These are phyloP conservation scores for Vulpes lagopus DNA, from an alignment of 2,113 vertebrate species.

Conservation along the genomic window DNA sequence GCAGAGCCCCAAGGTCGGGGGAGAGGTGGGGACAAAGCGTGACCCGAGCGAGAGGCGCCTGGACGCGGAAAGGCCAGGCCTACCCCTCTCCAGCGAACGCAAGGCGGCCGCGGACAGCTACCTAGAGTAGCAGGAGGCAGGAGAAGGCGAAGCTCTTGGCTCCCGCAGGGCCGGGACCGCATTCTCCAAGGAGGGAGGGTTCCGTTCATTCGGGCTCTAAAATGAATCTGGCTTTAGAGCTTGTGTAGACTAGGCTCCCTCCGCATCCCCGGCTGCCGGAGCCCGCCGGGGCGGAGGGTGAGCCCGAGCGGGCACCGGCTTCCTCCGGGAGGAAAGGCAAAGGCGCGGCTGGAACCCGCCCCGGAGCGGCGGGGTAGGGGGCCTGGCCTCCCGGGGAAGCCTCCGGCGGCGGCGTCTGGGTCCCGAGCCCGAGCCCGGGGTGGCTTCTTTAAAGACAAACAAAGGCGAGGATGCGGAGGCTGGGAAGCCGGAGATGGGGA, in stretches of 20 bases:
- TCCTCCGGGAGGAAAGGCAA: slow-evolving; percentile 26
- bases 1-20: neutral
- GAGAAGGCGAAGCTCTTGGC: neutral
- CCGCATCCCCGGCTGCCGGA: neutral
- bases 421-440: slow-evolving; percentile 24
- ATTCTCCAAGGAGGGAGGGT: neutral
- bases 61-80: neutral
- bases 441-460: slow-evolving; percentile 84
- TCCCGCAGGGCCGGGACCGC: neutral
- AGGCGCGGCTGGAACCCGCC: slow-evolving; percentile 16
- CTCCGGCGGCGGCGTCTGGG: slow-evolving; percentile 68
- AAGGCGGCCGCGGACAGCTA: too few relatives aligned
- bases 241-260: neutral
- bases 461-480: slow-evolving; percentile 86
- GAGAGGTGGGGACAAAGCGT: neutral
- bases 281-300: neutral
- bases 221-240: neutral
- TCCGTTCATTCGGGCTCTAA: neutral
- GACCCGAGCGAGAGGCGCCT: neutral
- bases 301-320: neutral
- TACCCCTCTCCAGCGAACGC: slow-evolving; percentile 75
- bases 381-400: slow-evolving; percentile 44
- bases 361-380: slow-evolving; percentile 37
- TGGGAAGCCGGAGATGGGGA: slow-evolving; percentile 86
- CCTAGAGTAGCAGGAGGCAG: neutral